Evolutionary conservation across 2,797 vertebrate species (phyloP), one percentile per base, ranked within the genome.

Genomic region (Cacajao melanocephalus): DNA sequence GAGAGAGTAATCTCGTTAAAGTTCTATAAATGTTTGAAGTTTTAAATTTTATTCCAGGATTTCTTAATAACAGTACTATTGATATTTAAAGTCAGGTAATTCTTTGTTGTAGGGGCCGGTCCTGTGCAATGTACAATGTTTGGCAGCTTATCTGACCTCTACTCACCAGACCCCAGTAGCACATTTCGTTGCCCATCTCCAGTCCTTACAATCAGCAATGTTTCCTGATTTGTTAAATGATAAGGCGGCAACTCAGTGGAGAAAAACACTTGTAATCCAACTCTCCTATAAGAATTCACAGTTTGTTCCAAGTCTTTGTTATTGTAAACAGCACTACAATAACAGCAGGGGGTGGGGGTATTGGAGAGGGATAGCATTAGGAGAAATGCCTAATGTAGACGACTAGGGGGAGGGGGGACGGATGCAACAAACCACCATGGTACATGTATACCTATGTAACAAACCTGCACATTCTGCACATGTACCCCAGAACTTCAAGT

Each of bases 261-360:
- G 41, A 93, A 81, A 94, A 81, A 80, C 26, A 52, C 4, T 58
- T 39, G 87, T 64, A 91, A 89, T 11, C 19, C 64, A 92, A 82
- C 13, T 88, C 50, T 78, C 73, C 8, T 20, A 20, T 61, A 55
- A 84, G 70, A 78, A 15, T 72, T 88, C 17, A 33, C 1, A 26
- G 4, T 39, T 57, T 64, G 9, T 80, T 55, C 52, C 52, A 55
- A 55, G 52, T 55, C 52, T 55, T 22, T 55, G 52, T 52, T 55
- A 55, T 55, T 22, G 52, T 55, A 55, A 55, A 55, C 7, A 55
- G 2, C 22, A 7, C 52, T 55, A 55, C 52, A 55, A 55, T 55
- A 55, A 55, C 8, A 3, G 52, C 2, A 50, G 7, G 52, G 52
- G 2, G 20, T 22, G 20, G 20, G 52, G 52, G 20, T 55, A 55